Evolutionary conservation across 23 tunicate genomes (phyloP).

Genomic region (Trididemnum nubilum): DNA sequence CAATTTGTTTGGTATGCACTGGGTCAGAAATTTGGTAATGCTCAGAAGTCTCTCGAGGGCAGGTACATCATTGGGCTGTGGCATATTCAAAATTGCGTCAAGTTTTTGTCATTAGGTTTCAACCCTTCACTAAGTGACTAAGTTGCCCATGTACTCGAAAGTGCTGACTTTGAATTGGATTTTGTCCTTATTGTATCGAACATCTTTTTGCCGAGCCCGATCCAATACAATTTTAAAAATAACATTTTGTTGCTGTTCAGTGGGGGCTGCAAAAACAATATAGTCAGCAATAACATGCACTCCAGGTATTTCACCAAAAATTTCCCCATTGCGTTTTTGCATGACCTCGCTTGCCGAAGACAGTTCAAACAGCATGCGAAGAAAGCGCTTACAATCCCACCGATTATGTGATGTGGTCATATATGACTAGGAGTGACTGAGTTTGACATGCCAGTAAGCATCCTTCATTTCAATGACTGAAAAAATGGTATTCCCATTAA

Average conservation of each 20-base stretch:
- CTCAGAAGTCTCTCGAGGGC: slow-evolving; percentile 2
- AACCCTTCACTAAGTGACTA: background rate
- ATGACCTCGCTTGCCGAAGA: slow-evolving; percentile 45
- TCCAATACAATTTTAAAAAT: background rate
- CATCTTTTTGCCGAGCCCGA: slow-evolving; percentile 15
- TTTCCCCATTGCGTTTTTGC: too few relatives aligned
- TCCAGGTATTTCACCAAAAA: slow-evolving; percentile 30
- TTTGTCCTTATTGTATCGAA: slow-evolving; percentile 15
- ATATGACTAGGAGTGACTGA: slow-evolving; percentile 22
- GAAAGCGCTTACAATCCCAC: slow-evolving; percentile 42
- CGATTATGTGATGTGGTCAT: slow-evolving; percentile 39
- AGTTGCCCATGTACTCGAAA: slow-evolving; percentile 27
- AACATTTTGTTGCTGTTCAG: slow-evolving; percentile 24
- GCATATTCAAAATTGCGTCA: slow-evolving; percentile 24
- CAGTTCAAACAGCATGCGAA: slow-evolving; percentile 46
- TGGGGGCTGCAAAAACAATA: slow-evolving; percentile 26
- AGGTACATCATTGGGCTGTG: background rate
- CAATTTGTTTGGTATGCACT: slow-evolving; percentile 31
- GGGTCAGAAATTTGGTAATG: slow-evolving; percentile 13
- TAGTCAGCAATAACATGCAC: slow-evolving; percentile 39
- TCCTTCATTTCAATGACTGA: slow-evolving; percentile 53
- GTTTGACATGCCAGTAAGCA: slow-evolving; percentile 46
- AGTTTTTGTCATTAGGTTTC: slow-evolving; percentile 2
- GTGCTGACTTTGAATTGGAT: slow-evolving; percentile 24
- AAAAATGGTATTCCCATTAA: too few relatives aligned